phyloP scores from a whole-genome alignment of 92 coral and sea anemone species.

The Montipora capitata region DNA sequence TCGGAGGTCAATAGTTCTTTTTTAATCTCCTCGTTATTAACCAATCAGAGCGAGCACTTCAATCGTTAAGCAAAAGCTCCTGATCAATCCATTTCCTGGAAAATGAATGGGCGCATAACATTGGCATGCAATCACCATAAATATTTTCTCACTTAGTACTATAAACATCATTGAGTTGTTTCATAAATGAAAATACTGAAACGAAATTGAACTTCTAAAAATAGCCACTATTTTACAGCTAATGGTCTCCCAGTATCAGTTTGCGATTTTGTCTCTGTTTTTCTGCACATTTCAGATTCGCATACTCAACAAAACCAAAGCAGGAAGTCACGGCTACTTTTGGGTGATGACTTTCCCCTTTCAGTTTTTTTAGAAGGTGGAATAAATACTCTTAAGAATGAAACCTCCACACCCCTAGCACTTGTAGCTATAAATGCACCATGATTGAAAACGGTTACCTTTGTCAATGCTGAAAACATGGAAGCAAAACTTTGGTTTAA shows the following conservation, averaged over 20 bases:
- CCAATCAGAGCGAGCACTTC: too few relatives aligned
- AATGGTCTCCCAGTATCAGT: slow-evolving; percentile 29
- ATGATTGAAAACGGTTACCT: too few relatives aligned
- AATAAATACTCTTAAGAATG: too few relatives aligned
- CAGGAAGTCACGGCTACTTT: slow-evolving; percentile 31
- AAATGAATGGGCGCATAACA: neutral
- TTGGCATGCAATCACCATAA: neutral
- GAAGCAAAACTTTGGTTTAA: too few relatives aligned
- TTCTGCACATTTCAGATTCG: slow-evolving; percentile 8
- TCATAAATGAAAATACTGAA: slow-evolving; percentile 4
- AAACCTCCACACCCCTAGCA: too few relatives aligned
- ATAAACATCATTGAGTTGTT: slow-evolving; percentile 19
- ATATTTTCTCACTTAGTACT: neutral
- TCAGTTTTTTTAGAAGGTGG: neutral
- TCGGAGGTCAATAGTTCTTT: too few relatives aligned
- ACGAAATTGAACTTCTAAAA: slow-evolving; percentile 34
- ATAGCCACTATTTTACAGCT: slow-evolving; percentile 15
- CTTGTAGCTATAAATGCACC: too few relatives aligned
- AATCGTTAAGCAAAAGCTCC: too few relatives aligned
- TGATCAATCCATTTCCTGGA: neutral
- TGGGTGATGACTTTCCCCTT: neutral
- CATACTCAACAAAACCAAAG: neutral
- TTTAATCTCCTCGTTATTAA: too few relatives aligned
- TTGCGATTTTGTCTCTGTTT: neutral
- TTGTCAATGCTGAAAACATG: too few relatives aligned